Evolutionary conservation across 1,140 invertebrate genomes (phyloP), one percentile per base, ranked within the genome.

Genomic region (Magallana gigas): DNA sequence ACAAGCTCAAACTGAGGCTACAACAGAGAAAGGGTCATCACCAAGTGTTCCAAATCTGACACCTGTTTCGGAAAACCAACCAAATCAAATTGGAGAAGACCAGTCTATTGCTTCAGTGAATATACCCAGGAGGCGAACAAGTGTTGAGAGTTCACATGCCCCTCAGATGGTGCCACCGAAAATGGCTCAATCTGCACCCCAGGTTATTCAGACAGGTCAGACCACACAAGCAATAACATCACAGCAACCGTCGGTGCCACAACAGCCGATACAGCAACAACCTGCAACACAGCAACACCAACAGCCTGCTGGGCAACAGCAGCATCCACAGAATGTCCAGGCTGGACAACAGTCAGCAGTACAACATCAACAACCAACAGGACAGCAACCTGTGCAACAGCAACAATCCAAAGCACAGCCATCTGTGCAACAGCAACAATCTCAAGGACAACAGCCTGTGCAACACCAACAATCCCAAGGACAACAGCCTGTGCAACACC

Each of bases 351-450:
- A 90, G 83, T 87, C 87, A 57, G 76, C 80, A 16, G 84, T 48
- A 9, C 82, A 84, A 48, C 85, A 86, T 85, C 82, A 84, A 80
- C 59, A 85, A 84, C 64, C 60, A 16, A 57, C 71, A 83, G 64
- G 64, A 36, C 68, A 81, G 12, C 85, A 84, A 18, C 84, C 81
- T 57, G 57, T 68, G 16, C 86, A 87, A 60, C 59, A 84, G 23
- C 88, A 89, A 83, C 83, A 86, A 85, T 83, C 84, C 48, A 85
- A 62, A 84, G 85, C 83, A 57, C 88, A 89, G 83, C 88, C 87
- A 29, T 80, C 80, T 18, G 84, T 48, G 14, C 82, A 84, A 48
- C 85, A 86, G 81, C 82, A 84, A 62, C 59, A 85, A 84, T 58
- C 60, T 16, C 60, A 84, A 83, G 64, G 64, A 36, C 64, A 81